Evolutionary conservation across 1,140 invertebrate species (phyloP).

Genomic region (Tigriopus japonicus): DNA sequence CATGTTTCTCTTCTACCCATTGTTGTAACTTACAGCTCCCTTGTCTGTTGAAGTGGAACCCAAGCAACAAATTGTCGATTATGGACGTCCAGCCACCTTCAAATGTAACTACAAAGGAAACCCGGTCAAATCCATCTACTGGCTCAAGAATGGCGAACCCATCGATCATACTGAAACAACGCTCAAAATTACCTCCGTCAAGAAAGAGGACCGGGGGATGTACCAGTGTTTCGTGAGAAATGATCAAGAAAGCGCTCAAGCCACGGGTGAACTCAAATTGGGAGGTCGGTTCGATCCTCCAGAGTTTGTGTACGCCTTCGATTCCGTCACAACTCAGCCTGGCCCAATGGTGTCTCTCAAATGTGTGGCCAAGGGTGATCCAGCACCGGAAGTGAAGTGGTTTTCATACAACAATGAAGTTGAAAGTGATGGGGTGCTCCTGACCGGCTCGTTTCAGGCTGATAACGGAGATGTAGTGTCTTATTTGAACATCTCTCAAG

Average conservation of each 20-base stretch:
- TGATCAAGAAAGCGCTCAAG: constrained; percentile 79
- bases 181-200: constrained; percentile 65
- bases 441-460: constrained; percentile 34
- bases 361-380: constrained; percentile 66
- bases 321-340: constrained; percentile 65
- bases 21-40: constrained; percentile 38
- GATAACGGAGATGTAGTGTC: constrained; percentile 73
- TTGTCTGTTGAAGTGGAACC: constrained; percentile 69
- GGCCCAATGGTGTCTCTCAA: constrained; percentile 63
- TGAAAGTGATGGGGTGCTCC: constrained; percentile 41
- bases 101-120: constrained; percentile 76
- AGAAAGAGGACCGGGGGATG: constrained; percentile 90
- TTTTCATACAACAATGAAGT: constrained; percentile 69
- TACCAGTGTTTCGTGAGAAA: constrained; percentile 90
- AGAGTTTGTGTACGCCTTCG: constrained; percentile 63
- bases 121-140: constrained; percentile 66
- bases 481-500: constrained; percentile 75
- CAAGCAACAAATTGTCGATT: constrained; percentile 72
- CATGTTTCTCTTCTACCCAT: neutral
- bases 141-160: constrained; percentile 77
- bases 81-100: constrained; percentile 68
- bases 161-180: constrained; percentile 47
- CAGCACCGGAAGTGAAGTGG: constrained; percentile 85
- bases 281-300: constrained; percentile 80
- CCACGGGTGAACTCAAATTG: constrained; percentile 72